phyloP scores from a whole-genome alignment of 2,888 invertebrate genomes.

The Pasiphila rectangulata region DNA sequence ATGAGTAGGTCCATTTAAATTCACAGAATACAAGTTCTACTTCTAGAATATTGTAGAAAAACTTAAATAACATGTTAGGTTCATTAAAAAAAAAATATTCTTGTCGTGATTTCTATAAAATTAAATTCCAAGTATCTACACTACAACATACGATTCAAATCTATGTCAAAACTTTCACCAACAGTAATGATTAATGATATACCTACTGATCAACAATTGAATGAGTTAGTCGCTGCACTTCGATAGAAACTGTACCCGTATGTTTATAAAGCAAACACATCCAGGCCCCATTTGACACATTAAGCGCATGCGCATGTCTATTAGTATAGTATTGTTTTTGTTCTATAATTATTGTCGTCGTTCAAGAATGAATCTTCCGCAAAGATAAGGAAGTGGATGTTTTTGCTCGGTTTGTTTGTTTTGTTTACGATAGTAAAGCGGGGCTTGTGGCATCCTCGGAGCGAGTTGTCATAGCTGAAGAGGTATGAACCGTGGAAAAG shows the following conservation, averaged over 20 bases:
- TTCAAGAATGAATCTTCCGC: constrained; percentile 52
- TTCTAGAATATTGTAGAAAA: background rate
- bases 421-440: constrained; percentile 47
- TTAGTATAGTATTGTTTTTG: constrained; percentile 22
- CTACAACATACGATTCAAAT: too few species aligned
- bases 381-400: constrained; percentile 61
- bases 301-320: constrained; percentile 18
- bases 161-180: too few species aligned
- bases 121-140: too few species aligned
- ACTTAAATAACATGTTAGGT: background rate
- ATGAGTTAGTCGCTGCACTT: too few species aligned
- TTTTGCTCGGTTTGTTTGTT: constrained; percentile 40
- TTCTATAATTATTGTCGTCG: constrained; percentile 37
- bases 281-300: constrained; percentile 9
- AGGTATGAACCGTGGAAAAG: background rate
- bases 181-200: too few species aligned
- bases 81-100: too few species aligned
- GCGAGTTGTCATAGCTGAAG: background rate
- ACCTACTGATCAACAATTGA: too few species aligned
- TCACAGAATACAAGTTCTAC: constrained; percentile 1
- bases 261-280: constrained; percentile 6
- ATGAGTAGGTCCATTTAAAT: constrained; percentile 1
- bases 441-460: constrained; percentile 38
- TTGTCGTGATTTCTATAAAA: too few species aligned
- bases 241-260: too few species aligned